A percentile compares a stretch with the other conserved stretches of the same genome.
phyloP scores from a whole-genome alignment of 2,113 vertebrate genomes.

The Marcusenius ussheri region DNA sequence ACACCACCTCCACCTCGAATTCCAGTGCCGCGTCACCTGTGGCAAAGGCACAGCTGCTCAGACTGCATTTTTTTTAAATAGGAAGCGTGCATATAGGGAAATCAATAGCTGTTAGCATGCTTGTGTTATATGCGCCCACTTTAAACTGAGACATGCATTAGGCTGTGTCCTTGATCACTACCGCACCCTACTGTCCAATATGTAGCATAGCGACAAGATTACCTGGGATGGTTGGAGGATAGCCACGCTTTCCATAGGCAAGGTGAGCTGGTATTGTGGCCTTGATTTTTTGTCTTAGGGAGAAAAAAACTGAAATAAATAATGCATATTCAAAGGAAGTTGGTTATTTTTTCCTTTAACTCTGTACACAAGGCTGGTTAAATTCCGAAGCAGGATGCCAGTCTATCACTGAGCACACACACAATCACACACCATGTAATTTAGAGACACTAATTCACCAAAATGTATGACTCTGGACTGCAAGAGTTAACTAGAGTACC shows the following conservation, averaged over 20 bases:
- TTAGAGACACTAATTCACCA: not conserved
- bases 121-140: not conserved
- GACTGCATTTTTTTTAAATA: not conserved
- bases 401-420: not conserved
- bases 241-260: constrained; percentile 91
- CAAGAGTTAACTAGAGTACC: not conserved
- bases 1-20: constrained; percentile 88
- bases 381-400: not conserved
- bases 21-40: constrained; percentile 76
- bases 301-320: constrained; percentile 1
- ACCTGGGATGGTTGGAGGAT: constrained; percentile 88
- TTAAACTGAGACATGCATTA: not conserved
- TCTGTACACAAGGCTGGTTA: not conserved
- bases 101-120: not conserved
- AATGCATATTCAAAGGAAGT: not conserved
- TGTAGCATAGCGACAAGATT: constrained; percentile 20
- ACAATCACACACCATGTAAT: not conserved
- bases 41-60: not conserved
- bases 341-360: not conserved
- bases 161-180: not conserved
- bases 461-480: not conserved
- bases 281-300: constrained; percentile 84
- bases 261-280: constrained; percentile 83
- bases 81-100: not conserved
- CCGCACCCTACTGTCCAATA: not conserved